Percentiles rank a stretch among this genome's conserved stretches.
phyloP scores from a whole-genome alignment of 2,888 invertebrate species.

The Agrotis puta region DNA sequence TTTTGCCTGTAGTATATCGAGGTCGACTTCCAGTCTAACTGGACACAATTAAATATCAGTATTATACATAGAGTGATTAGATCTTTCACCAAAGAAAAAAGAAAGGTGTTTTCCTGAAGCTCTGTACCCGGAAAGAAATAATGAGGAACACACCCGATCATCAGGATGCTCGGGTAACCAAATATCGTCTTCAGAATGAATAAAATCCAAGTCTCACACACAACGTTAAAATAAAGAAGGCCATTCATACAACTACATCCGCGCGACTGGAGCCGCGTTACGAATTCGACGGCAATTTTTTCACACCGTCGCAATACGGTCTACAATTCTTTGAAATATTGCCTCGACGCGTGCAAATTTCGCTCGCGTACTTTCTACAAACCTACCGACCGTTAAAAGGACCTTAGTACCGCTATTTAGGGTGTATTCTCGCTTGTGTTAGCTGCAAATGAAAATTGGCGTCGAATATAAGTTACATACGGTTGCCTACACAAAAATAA shows the following conservation, averaged over 20 bases:
- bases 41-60: too few relatives aligned
- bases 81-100: too few relatives aligned
- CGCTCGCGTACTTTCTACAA: conserved; percentile 55
- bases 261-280: conserved; percentile 58
- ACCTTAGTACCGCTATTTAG: conserved; percentile 61
- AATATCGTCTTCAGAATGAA: conserved; percentile 61
- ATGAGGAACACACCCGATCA: conserved; percentile 13
- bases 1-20: too few relatives aligned
- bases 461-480: conserved; percentile 82
- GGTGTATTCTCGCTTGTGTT: conserved; percentile 62
- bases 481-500: conserved; percentile 91
- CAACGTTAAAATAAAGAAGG: conserved; percentile 60
- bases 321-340: conserved; percentile 74
- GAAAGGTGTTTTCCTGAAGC: neutral
- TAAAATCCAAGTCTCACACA: conserved; percentile 61
- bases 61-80: too few relatives aligned
- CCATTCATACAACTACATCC: conserved; percentile 65
- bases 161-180: conserved; percentile 52
- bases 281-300: conserved; percentile 67
- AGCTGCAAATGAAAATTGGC: conserved; percentile 69
- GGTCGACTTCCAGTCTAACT: too few relatives aligned
- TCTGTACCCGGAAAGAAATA: conserved; percentile 3
- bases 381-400: conserved; percentile 51
- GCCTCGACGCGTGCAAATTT: conserved; percentile 73
- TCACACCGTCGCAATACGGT: conserved; percentile 72